Evolutionary conservation across 1,140 invertebrate species (phyloP).

Genomic region (Drosophila cardini): DNA sequence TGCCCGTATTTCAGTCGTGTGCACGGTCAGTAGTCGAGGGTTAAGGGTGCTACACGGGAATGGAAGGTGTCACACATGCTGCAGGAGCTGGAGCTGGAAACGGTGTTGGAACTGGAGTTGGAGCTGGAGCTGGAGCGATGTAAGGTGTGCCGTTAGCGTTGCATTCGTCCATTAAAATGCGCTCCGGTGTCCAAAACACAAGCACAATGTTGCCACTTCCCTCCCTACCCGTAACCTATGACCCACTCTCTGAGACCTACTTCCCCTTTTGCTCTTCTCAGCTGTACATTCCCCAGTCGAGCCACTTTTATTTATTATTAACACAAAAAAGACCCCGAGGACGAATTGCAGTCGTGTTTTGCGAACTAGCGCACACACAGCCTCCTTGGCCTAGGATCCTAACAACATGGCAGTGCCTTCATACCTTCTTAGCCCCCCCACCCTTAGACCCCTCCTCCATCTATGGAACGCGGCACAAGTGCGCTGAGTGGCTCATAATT

Average conservation of each 20-base stretch:
- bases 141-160: conserved; percentile 44
- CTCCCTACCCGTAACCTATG: neutral
- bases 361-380: conserved; percentile 25
- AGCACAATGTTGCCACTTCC: conserved; percentile 41
- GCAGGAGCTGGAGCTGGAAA: conserved; percentile 23
- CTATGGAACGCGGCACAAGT: conserved; percentile 50
- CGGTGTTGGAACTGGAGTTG: conserved; percentile 4
- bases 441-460: neutral
- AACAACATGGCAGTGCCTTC: neutral
- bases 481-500: conserved; percentile 79
- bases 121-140: conserved; percentile 11
- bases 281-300: conserved; percentile 17
- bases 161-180: conserved; percentile 82
- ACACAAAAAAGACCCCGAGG: conserved; percentile 80
- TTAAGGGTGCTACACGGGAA: neutral
- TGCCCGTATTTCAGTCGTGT: conserved; percentile 77
- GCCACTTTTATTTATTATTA: conserved; percentile 81
- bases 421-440: neutral
- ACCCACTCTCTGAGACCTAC: neutral
- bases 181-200: conserved; percentile 79
- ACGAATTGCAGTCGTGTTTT: conserved; percentile 70
- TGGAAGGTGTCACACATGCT: conserved; percentile 65
- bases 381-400: conserved; percentile 31
- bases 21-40: neutral
- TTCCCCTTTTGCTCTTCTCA: neutral